These are phyloP conservation scores for Drosophila ustulata DNA, from an alignment of 2,888 invertebrate genomes.

Conservation along the genomic window DNA sequence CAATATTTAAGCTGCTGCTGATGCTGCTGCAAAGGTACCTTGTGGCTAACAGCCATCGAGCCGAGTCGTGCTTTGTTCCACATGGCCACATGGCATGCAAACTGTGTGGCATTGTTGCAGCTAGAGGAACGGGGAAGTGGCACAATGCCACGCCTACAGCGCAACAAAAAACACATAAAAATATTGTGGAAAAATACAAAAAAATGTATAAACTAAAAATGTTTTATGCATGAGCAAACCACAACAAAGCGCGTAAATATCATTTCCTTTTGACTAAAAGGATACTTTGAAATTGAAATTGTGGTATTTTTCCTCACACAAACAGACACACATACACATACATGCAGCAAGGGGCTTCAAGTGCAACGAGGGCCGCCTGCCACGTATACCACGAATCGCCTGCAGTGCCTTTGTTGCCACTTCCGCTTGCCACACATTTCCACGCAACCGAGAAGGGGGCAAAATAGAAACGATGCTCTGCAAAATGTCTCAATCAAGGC, in stretches of 20 bases:
- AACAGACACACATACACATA: conserved; percentile 2
- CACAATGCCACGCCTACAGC: conserved; percentile 35
- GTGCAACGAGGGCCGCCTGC: conserved; percentile 6
- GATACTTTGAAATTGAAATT: conserved; percentile 81
- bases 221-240: conserved; percentile 78
- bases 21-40: conserved; percentile 26
- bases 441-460: conserved; percentile 1
- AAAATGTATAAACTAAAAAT: conserved; percentile 66
- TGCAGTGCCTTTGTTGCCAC: conserved; percentile 41
- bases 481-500: conserved; percentile 44
- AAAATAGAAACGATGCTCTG: background rate
- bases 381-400: conserved; percentile 18
- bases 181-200: conserved; percentile 12
- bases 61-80: conserved; percentile 41
- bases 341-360: conserved; percentile 5
- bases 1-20: conserved; percentile 38
- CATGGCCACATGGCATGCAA: conserved; percentile 30
- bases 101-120: conserved; percentile 35
- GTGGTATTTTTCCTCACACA: conserved; percentile 60
- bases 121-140: conserved; percentile 8
- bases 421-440: conserved; percentile 8
- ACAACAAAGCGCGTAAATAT: conserved; percentile 81
- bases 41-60: conserved; percentile 36
- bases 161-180: background rate
- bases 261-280: conserved; percentile 79